These are phyloP conservation scores for Euleptes europaea DNA, from an alignment of 2,113 vertebrate species.

Conservation along the genomic window DNA sequence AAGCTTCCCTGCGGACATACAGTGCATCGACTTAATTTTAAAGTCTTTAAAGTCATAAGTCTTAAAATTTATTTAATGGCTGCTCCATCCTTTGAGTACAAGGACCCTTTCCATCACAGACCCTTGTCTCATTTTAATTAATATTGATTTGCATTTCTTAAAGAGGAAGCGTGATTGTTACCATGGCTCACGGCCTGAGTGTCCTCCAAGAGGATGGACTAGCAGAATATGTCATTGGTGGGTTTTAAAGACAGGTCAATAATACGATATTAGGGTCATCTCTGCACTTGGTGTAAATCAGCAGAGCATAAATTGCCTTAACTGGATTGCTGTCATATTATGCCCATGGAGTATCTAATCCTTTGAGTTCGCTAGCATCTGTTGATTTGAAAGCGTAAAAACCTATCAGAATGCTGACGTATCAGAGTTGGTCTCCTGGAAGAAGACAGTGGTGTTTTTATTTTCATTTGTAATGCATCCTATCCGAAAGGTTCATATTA, in stretches of 20 bases:
- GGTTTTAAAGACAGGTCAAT: conserved; percentile 59
- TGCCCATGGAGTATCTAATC: neutral
- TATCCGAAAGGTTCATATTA: neutral
- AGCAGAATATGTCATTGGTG: conserved; percentile 33
- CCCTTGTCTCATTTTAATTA: conserved; percentile 92
- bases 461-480: neutral
- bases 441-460: conserved; percentile 23
- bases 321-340: conserved; percentile 13
- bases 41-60: conserved; percentile 85
- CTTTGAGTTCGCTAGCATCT: conserved; percentile 10
- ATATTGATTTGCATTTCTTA: conserved; percentile 89
- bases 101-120: conserved; percentile 76
- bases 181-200: conserved; percentile 45
- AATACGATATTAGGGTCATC: conserved; percentile 41
- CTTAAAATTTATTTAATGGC: conserved; percentile 87
- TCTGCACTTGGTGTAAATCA: conserved; percentile 35
- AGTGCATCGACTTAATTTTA: conserved; percentile 76
- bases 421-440: conserved; percentile 5
- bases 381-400: neutral
- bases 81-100: conserved; percentile 76
- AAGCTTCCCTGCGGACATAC: conserved; percentile 79
- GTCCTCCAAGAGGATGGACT: conserved; percentile 31
- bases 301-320: conserved; percentile 29
- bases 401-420: conserved; percentile 16
- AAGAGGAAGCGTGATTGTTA: conserved; percentile 75